Evolutionary conservation across 1,140 invertebrate genomes (phyloP), one percentile per base, ranked within the genome.

Genomic region (Drosophila subobscura): DNA sequence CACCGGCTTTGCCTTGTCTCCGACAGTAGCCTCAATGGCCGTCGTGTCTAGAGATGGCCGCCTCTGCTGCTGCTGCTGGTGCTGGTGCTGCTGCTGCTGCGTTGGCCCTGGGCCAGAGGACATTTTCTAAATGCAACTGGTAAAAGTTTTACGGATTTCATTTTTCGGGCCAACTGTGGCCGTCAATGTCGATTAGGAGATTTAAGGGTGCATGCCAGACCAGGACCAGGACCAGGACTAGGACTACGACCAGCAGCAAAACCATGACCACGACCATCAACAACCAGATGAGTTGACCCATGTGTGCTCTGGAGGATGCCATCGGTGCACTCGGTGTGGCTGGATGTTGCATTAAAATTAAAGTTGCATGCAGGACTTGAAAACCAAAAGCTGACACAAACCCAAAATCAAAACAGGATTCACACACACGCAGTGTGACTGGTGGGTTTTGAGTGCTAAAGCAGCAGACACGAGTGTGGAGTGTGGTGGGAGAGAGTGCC

Each of bases 151-250:
- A 52, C 53, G 73, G 80, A 74, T 81, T 80, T 74, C 67, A 80
- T 85, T 86, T 77, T 79, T 72, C 61, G 65, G 47, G 55, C 72
- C 79, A 83, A 84, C 76, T 79, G 72, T 66, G 80, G 68, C 72
- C 81, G 77, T 85, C 77, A 70, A 72, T 79, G 80, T 85, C 72
- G 81, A 85, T 85, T 85, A 86, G 77, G 81, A 86, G 80, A 86
- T 86, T 85, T 77, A 85, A 77, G 72, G 72, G 75, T 61, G 72
- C 66, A 79, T 59, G 60, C 55, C 40, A 45, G 54, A 75, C 25
- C 47, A 37, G 33, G 1, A 12, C 25, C 1, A 27, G 25, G 25
- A 27, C 25, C 25, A 27, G 0, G 5, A 25, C 49, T 33, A 29
- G 42, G 59, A 51, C 25, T 23, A 10, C 25, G 23, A 14, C 57